These are phyloP conservation scores for Laticauda colubrina DNA, from an alignment of 2,113 vertebrate species.

Conservation along the genomic window DNA sequence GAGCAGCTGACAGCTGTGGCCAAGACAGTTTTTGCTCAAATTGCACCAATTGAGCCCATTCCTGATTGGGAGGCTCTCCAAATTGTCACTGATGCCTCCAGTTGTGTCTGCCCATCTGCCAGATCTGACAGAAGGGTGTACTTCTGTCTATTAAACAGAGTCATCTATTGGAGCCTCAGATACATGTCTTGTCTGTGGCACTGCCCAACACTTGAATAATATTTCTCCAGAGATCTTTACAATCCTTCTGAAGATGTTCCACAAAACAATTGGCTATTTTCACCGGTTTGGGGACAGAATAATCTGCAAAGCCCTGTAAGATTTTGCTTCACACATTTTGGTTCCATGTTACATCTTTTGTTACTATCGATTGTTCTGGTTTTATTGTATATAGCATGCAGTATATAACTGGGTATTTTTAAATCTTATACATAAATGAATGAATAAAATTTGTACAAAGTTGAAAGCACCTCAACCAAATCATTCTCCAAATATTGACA, in stretches of 20 bases:
- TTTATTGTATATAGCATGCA: background rate
- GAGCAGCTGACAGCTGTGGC: background rate
- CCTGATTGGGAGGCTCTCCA: background rate
- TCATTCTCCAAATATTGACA: background rate
- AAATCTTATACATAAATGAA: background rate
- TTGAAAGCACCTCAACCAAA: background rate
- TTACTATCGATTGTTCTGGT: background rate
- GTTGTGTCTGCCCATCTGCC: background rate
- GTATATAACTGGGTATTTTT: background rate
- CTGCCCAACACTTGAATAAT: background rate
- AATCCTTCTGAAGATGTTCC: background rate
- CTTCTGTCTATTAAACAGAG: background rate
- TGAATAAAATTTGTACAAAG: background rate
- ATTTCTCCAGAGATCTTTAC: background rate
- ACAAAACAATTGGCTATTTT: background rate
- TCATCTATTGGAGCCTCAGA: background rate
- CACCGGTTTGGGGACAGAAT: background rate
- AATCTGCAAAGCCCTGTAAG: background rate
- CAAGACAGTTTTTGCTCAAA: background rate
- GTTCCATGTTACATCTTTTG: background rate
- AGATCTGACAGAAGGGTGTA: background rate
- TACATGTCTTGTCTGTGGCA: background rate
- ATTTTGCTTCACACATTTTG: background rate
- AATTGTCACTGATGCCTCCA: background rate
- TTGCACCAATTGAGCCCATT: background rate